phyloP scores from a whole-genome alignment of 2,797 vertebrate genomes.

The Carcharodon carcharias region DNA sequence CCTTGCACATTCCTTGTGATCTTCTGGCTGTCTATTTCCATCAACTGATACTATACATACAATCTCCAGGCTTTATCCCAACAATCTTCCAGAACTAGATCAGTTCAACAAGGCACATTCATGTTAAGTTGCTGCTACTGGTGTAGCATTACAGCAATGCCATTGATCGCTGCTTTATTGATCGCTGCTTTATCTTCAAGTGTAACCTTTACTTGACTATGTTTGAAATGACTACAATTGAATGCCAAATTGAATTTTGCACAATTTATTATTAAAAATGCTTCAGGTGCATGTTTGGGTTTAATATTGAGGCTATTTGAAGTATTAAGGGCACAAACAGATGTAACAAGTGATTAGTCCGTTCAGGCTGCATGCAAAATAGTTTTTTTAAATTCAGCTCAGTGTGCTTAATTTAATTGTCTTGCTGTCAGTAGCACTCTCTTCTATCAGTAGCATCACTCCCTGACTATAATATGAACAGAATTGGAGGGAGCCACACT shows the following conservation, averaged over 20 bases:
- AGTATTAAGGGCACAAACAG: background rate
- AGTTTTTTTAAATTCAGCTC: background rate
- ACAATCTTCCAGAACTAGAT: background rate
- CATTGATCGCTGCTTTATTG: background rate
- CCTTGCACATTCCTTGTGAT: background rate
- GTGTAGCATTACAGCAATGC: background rate
- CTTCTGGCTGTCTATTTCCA: conserved; percentile 23
- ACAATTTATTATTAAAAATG: background rate
- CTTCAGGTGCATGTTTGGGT: background rate
- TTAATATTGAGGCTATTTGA: background rate
- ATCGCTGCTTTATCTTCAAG: background rate
- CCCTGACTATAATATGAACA: background rate
- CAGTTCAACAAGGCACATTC: background rate
- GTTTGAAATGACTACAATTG: background rate
- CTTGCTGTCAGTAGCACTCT: background rate
- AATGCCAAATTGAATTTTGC: background rate
- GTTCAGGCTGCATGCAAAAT: background rate
- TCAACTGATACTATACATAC: background rate
- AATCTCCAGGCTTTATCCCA: background rate
- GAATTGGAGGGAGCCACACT: background rate
- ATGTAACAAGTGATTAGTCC: background rate
- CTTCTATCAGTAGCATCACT: background rate
- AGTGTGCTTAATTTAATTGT: background rate
- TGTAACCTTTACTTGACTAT: background rate
- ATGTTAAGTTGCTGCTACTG: background rate